phyloP scores from a whole-genome alignment of 2,888 invertebrate genomes.

The Agonopterix alstromeriana region DNA sequence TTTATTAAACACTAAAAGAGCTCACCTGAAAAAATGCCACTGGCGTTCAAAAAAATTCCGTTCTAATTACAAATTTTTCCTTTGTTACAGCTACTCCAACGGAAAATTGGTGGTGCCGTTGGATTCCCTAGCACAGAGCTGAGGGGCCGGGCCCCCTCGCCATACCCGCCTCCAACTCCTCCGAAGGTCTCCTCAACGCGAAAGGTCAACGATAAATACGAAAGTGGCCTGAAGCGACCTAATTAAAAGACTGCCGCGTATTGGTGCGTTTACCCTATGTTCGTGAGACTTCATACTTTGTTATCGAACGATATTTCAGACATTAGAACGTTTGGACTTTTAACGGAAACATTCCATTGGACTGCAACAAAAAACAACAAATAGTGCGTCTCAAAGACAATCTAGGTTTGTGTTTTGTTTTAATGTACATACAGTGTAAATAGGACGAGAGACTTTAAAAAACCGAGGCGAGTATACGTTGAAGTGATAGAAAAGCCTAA shows the following conservation, averaged over 20 bases:
- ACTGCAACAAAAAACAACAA: slow-evolving; percentile 16
- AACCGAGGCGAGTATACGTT: slow-evolving; percentile 65
- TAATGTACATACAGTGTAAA: slow-evolving; percentile 41
- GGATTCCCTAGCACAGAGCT: slow-evolving; percentile 76
- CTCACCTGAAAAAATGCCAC: slow-evolving; percentile 2
- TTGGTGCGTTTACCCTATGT: slow-evolving; percentile 2
- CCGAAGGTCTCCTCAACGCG: slow-evolving; percentile 52
- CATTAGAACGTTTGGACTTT: no score
- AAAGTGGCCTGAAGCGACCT: slow-evolving; percentile 18
- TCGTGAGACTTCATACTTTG: slow-evolving; percentile 1
- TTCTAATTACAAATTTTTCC: slow-evolving; percentile 24
- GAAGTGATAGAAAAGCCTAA: slow-evolving; percentile 73
- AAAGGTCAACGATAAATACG: slow-evolving; percentile 33
- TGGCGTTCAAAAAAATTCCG: slow-evolving; percentile 9
- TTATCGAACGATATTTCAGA: not conserved
- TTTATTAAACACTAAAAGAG: not conserved
- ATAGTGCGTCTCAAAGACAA: slow-evolving; percentile 60
- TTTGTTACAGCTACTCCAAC: slow-evolving; percentile 74
- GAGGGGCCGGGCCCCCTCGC: slow-evolving; percentile 57
- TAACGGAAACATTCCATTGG: slow-evolving; percentile 28
- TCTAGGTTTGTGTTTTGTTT: slow-evolving; percentile 24
- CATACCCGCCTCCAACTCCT: slow-evolving; percentile 61
- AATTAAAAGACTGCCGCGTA: no score
- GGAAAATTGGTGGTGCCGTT: slow-evolving; percentile 77
- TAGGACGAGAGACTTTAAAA: slow-evolving; percentile 30